Percentiles rank a stretch among this genome's conserved stretches.
These are phyloP conservation scores for Erethizon dorsatum DNA, from an alignment of 2,797 vertebrate species.

Conservation along the genomic window DNA sequence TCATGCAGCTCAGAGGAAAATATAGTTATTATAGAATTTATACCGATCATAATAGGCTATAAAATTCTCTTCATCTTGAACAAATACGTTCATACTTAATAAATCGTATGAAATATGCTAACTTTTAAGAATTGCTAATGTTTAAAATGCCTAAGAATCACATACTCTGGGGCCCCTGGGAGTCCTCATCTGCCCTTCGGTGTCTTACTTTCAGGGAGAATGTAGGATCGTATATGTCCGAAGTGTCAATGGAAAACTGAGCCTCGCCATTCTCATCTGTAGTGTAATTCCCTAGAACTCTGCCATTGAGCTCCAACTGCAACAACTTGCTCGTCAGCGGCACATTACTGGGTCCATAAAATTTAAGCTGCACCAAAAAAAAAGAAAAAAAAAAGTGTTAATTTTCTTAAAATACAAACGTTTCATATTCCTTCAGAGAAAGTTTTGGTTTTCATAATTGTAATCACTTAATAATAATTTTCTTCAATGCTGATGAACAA, in stretches of 20 bases:
- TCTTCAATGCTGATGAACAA: not conserved
- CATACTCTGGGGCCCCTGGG: not conserved
- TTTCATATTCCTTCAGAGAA: not conserved
- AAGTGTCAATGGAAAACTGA: slow-evolving; percentile 91
- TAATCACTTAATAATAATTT: not conserved
- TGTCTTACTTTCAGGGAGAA: slow-evolving; percentile 90
- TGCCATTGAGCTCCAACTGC: slow-evolving; percentile 87
- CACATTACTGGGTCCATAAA: slow-evolving; percentile 86
- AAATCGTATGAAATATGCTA: not conserved
- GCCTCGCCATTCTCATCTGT: slow-evolving; percentile 90
- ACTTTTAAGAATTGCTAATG: slow-evolving; percentile 20
- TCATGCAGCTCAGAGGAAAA: slow-evolving; percentile 5
- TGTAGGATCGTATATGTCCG: slow-evolving; percentile 81
- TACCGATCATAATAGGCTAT: not conserved
- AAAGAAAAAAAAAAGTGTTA: not conserved
- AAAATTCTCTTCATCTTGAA: not conserved
- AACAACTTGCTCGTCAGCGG: slow-evolving; percentile 87
- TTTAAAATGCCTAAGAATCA: not conserved
- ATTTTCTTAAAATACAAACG: not conserved
- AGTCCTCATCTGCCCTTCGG: not conserved
- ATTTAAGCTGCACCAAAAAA: slow-evolving; percentile 89
- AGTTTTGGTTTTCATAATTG: not conserved
- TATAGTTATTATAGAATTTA: not conserved
- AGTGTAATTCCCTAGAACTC: slow-evolving; percentile 85
- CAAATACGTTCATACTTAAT: not conserved